A percentile compares a stretch with the other conserved stretches of the same genome.
These are phyloP conservation scores for Clostera curtula DNA, from an alignment of 2,888 invertebrate species.

Conservation along the genomic window DNA sequence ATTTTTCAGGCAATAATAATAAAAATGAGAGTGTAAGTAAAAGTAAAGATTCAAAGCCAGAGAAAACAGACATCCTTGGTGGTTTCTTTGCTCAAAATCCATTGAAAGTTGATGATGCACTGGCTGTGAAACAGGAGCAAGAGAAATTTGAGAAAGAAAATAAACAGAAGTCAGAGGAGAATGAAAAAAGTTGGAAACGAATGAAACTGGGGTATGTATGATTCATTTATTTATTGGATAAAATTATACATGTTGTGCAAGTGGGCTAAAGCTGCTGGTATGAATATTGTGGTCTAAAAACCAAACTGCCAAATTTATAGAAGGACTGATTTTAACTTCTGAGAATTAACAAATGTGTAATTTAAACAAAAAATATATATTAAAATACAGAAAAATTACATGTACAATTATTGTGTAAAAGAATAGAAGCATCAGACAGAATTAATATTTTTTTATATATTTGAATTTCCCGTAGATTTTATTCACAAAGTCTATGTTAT, in stretches of 20 bases:
- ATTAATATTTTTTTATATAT: slow-evolving; percentile 1
- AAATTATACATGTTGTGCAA: too few species aligned
- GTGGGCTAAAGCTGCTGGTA: not conserved
- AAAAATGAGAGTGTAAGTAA: too few species aligned
- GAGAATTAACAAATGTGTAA: too few species aligned
- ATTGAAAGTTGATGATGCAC: slow-evolving; percentile 47
- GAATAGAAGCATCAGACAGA: too few species aligned
- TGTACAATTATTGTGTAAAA: too few species aligned
- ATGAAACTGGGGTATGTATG: slow-evolving; percentile 82
- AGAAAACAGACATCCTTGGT: slow-evolving; percentile 67
- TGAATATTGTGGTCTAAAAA: not conserved
- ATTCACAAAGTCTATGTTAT: too few species aligned
- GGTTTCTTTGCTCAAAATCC: slow-evolving; percentile 75
- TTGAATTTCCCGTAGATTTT: too few species aligned
- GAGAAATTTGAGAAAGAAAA: slow-evolving; percentile 71
- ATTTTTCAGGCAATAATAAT: too few species aligned
- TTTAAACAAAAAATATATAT: too few species aligned
- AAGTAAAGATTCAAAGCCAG: slow-evolving; percentile 32
- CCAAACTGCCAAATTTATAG: too few species aligned
- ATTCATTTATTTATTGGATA: not conserved
- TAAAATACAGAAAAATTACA: too few species aligned
- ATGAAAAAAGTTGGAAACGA: slow-evolving; percentile 81
- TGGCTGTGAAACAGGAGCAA: slow-evolving; percentile 72
- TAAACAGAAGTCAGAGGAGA: slow-evolving; percentile 73
- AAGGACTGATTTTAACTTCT: too few species aligned